Percentiles rank a stretch among this genome's conserved stretches.
Evolutionary conservation across 2,797 vertebrate genomes (phyloP).

Genomic region (Melanogrammus aeglefinus): DNA sequence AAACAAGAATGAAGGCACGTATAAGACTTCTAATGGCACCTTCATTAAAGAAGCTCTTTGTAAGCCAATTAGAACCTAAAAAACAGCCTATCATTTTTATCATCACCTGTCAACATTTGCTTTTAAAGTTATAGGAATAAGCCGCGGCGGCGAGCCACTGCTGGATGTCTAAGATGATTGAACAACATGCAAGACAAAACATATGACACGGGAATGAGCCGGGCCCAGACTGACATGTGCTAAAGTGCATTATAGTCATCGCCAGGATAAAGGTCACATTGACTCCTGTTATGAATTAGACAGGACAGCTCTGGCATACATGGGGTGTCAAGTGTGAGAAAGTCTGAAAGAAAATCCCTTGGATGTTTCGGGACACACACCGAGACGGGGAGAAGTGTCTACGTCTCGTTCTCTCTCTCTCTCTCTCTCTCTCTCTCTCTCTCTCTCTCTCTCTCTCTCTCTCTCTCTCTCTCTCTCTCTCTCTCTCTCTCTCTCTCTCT

Average conservation of each 20-base stretch:
- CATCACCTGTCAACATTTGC: conserved; percentile 45
- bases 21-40: conserved; percentile 19
- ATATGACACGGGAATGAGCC: conserved; percentile 73
- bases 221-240: conserved; percentile 77
- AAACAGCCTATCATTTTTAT: conserved; percentile 15
- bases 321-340: conserved; percentile 74
- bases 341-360: conserved; percentile 73
- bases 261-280: conserved; percentile 80
- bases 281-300: conserved; percentile 74
- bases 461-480: not conserved
- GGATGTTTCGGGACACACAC: conserved; percentile 63
- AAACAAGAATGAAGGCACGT: not conserved
- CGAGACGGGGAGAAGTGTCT: conserved; percentile 10
- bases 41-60: conserved; percentile 6
- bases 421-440: not conserved
- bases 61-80: conserved; percentile 26
- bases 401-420: too few relatives aligned
- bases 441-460: not conserved
- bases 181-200: conserved; percentile 72
- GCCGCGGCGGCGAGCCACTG: conserved; percentile 38
- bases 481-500: conserved; percentile 4
- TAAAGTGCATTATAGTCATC: conserved; percentile 77
- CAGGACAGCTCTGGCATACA: conserved; percentile 76
- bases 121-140: conserved; percentile 41
- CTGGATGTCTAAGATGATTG: conserved; percentile 50